Percentiles rank a stretch among this genome's conserved stretches.
Conservation (phyloP, 1,140 invertebrate species). For the Plectus sambesii region DNA sequence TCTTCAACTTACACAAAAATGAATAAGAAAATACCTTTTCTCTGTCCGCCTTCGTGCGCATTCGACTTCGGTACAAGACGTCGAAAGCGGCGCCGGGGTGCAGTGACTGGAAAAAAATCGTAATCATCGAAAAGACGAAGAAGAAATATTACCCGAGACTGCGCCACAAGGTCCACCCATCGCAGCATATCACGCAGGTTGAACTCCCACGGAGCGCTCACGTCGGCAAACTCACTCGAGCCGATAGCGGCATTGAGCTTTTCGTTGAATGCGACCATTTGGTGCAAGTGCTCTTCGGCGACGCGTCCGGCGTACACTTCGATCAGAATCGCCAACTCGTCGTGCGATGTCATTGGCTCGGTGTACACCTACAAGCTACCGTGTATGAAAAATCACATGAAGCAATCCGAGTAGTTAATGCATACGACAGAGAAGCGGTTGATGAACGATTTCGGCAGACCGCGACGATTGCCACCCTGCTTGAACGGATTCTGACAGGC, state of each 20-base stretch:
- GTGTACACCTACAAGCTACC: constrained; percentile 59
- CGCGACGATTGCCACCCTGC: constrained; percentile 86
- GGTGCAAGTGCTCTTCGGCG: constrained; percentile 51
- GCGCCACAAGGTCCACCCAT: constrained; percentile 54
- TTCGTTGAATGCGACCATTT: constrained; percentile 71
- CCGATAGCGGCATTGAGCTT: constrained; percentile 57
- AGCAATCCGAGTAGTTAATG: too few relatives aligned
- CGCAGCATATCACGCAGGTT: constrained; percentile 86
- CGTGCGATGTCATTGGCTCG: constrained; percentile 62
- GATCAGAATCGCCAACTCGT: constrained; percentile 11
- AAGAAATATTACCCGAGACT: constrained; percentile 6
- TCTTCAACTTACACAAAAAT: too few relatives aligned
- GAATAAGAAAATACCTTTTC: constrained; percentile 48
- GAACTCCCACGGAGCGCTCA: constrained; percentile 88
- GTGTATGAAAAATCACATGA: background rate
- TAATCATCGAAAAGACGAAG: too few relatives aligned
- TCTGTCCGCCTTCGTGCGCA: constrained; percentile 64
- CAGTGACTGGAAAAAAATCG: too few relatives aligned
- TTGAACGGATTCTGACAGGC: constrained; percentile 95
- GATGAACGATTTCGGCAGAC: constrained; percentile 87
- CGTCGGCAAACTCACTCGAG: constrained; percentile 56
- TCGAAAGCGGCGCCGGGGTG: constrained; percentile 59
- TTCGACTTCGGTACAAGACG: constrained; percentile 67
- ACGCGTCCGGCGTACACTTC: constrained; percentile 48
- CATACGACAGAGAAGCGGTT: constrained; percentile 88